These are phyloP conservation scores for Rhingia campestris DNA, from an alignment of 2,888 invertebrate species.

Conservation along the genomic window DNA sequence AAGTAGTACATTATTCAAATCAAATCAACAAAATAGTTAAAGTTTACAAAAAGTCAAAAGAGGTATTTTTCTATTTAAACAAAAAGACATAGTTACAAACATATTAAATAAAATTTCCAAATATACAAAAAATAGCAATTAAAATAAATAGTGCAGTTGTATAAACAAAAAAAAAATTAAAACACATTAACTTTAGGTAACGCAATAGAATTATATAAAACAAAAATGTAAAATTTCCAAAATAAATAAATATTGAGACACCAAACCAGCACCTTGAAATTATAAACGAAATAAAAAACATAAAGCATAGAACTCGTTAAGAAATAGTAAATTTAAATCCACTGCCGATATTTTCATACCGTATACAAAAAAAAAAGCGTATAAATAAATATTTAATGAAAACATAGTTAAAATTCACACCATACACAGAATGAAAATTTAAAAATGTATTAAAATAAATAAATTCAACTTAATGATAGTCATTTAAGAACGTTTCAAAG, in stretches of 20 bases:
- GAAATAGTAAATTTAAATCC: slow-evolving; percentile 73
- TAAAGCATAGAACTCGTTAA: slow-evolving; percentile 34
- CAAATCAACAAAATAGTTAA: slow-evolving; percentile 62
- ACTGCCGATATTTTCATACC: slow-evolving; percentile 74
- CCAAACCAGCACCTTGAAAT: slow-evolving; percentile 68
- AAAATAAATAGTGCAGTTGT: slow-evolving; percentile 51
- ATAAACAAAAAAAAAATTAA: slow-evolving; percentile 28
- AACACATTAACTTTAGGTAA: slow-evolving; percentile 25
- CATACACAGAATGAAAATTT: slow-evolving; percentile 23
- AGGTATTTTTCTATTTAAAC: slow-evolving; percentile 62
- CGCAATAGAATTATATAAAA: slow-evolving; percentile 39
- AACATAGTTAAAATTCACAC: slow-evolving; percentile 48
- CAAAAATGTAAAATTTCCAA: neutral
- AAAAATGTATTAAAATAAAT: neutral
- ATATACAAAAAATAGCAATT: slow-evolving; percentile 40
- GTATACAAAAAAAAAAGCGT: slow-evolving; percentile 70
- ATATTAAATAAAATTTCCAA: slow-evolving; percentile 42
- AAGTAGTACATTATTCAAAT: slow-evolving; percentile 58
- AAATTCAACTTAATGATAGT: slow-evolving; percentile 54
- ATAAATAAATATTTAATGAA: slow-evolving; percentile 27
- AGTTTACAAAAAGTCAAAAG: slow-evolving; percentile 56
- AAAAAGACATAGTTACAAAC: slow-evolving; percentile 38
- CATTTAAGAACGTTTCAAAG: slow-evolving; percentile 51
- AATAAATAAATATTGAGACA: slow-evolving; percentile 26
- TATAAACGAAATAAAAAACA: slow-evolving; percentile 22